Conservation (phyloP, 2,113 vertebrate genomes). For the Nothobranchius furzeri region DNA sequence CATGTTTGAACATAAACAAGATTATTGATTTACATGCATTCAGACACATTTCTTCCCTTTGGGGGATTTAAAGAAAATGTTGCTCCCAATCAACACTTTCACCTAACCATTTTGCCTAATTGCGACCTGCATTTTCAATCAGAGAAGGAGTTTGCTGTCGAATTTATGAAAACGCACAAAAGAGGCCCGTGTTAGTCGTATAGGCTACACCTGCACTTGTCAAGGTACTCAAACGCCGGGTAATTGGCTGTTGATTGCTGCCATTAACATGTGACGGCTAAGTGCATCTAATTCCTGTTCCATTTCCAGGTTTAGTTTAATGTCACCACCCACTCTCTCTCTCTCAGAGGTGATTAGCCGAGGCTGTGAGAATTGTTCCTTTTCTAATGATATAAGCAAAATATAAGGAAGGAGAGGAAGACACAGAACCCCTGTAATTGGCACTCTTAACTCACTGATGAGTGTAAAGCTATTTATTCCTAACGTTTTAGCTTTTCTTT, state of each 20-base stretch:
- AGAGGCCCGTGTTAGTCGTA: constrained; percentile 61
- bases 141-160: constrained; percentile 60
- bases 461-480: constrained; percentile 14
- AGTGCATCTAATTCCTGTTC: constrained; percentile 80
- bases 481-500: background rate
- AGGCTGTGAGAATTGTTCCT: constrained; percentile 62
- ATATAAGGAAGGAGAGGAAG: constrained; percentile 57
- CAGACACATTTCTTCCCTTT: constrained; percentile 45
- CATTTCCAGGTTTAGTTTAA: constrained; percentile 75
- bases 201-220: constrained; percentile 76
- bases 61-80: constrained; percentile 7
- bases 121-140: constrained; percentile 58
- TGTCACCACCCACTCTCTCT: constrained; percentile 74
- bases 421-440: constrained; percentile 55
- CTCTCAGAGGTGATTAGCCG: constrained; percentile 70
- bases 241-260: constrained; percentile 81
- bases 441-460: constrained; percentile 58
- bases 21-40: constrained; percentile 59
- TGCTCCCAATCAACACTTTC: constrained; percentile 27
- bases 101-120: constrained; percentile 67
- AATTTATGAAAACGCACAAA: constrained; percentile 72
- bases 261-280: constrained; percentile 80
- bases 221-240: constrained; percentile 73
- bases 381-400: constrained; percentile 70
- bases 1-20: constrained; percentile 43